Evolutionary conservation across 2,797 vertebrate genomes (phyloP), one percentile per base, ranked within the genome.

Genomic region (Amblyopsis hoosieri): DNA sequence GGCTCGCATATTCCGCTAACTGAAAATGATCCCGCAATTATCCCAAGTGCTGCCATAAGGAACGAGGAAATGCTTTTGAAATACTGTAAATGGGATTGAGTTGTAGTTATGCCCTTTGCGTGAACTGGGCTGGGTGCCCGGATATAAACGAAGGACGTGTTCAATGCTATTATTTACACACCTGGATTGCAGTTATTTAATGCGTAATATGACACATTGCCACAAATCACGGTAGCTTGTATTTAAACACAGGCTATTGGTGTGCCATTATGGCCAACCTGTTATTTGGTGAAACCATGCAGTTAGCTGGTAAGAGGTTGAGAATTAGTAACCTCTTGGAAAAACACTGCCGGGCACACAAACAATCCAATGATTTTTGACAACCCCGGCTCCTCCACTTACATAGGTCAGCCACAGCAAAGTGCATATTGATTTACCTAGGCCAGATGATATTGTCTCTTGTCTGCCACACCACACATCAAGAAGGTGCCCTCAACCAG

Each of bases 381-480:
- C 69, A 48, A 69, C 66, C 75, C 71, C 63, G 54, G 29, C 72
- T 80, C 59, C 49, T 80, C 75, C 77, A 72, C 81, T 57, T 81
- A 84, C 87, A 69, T 84, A 85, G 86, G 89, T 89, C 87, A 85
- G 80, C 85, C 78, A 58, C 75, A 84, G 85, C 77, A 84, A 86
- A 90, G 87, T 85, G 80, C 70, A 78, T 91, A 91, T 91, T 86
- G 90, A 91, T 91, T 83, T 82, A 60, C 58, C 62, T 62, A 54
- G 81, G 87, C 85, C 75, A 90, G 80, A 87, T 87, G 78, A 87
- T 89, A 90, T 86, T 87, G 83, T 87, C 78, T 87, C 78, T 74
- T 75, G 86, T 88, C 74, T 84, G 48, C 76, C 81, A 68, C 77
- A 79, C 71, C 64, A 31, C 14, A 29, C 23, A 29, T 78, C 65